Base-by-base conservation (phyloP, 2,113 vertebrate genomes). In the Pelvicachromis taeniatus region DNA sequence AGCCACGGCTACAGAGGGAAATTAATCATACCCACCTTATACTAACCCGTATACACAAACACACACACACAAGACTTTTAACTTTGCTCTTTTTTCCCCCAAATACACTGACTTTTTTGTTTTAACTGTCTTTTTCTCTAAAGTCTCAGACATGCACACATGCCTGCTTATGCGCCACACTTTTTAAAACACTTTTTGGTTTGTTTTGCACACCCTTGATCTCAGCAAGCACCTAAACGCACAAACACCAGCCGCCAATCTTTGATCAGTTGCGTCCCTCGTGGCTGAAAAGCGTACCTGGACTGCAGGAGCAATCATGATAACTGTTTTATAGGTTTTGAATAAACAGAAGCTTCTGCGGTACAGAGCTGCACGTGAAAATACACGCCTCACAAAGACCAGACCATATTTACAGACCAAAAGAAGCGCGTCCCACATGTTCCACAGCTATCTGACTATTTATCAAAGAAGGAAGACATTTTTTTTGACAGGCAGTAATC, bases 1-100 rank as follows among this genome's bases (percentile, higher is more conserved):
- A 94, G 93, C 84, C 87, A 88, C 53, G 26, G 90, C 90, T 92
- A 90, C 85, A 59, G 87, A 93, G 93, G 89, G 85, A 90, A 95
- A 96, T 96, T 94, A 95, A 95, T 96, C 94, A 95, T 88, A 86
- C 91, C 80, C 90, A 91, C 85, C 92, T 95, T 94, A 92, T 56
- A 84, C 81, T 65, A 77, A 81, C 77, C 75, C 16, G 11, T 53
- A 40, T 31, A 87, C 84, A 83, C 83, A 91, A 4, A 89, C 33
- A 84, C 2, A 73, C 68, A 59, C 29, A 82, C 48, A 26, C 4
- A 33, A 58, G 77, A 82, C 17, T 10, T 78, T 56, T 4, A 80
- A 77, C 73, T 80, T 82, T 87, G 9, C 53, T 54, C 63, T 40
- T 63, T 80, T 1, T 0, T 35, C 68, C 2, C 13, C 54, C 48